Conservation (phyloP, 2,797 vertebrate species). For the Phataginus tetradactyla region DNA sequence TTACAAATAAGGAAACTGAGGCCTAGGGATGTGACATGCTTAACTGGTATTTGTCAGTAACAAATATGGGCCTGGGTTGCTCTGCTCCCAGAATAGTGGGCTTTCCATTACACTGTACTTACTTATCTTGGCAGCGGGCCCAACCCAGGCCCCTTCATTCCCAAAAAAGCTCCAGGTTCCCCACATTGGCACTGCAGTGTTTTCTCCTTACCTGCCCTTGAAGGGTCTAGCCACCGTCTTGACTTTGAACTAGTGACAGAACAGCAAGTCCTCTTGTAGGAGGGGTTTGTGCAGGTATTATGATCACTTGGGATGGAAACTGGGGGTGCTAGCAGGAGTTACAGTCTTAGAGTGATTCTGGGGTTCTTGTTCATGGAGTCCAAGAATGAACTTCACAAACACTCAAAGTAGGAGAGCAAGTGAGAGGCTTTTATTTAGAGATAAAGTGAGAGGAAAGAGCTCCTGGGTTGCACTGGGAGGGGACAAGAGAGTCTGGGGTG, state of each 20-base stretch:
- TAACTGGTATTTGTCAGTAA: neutral
- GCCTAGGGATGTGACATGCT: neutral
- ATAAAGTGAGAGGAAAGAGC: too few relatives aligned
- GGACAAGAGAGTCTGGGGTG: too few relatives aligned
- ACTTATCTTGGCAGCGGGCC: neutral
- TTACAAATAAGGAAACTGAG: neutral
- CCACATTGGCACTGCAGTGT: neutral
- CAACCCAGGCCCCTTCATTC: neutral
- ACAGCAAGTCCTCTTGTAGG: neutral
- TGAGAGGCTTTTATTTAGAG: too few relatives aligned
- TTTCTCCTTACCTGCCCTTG: neutral
- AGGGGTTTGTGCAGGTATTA: neutral
- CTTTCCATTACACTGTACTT: neutral
- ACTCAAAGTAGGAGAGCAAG: too few relatives aligned
- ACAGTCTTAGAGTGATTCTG: neutral
- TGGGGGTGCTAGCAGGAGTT: neutral
- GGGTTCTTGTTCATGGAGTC: too few relatives aligned
- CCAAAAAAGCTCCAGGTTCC: neutral
- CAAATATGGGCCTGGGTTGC: neutral
- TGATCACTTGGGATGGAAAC: neutral
- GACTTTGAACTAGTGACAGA: neutral
- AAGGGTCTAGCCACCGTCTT: neutral
- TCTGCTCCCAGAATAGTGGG: neutral
- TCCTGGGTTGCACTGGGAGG: too few relatives aligned
- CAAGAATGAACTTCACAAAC: too few relatives aligned